These are phyloP conservation scores for Pseudopodoces humilis DNA, from an alignment of 2,113 vertebrate species.

Conservation along the genomic window DNA sequence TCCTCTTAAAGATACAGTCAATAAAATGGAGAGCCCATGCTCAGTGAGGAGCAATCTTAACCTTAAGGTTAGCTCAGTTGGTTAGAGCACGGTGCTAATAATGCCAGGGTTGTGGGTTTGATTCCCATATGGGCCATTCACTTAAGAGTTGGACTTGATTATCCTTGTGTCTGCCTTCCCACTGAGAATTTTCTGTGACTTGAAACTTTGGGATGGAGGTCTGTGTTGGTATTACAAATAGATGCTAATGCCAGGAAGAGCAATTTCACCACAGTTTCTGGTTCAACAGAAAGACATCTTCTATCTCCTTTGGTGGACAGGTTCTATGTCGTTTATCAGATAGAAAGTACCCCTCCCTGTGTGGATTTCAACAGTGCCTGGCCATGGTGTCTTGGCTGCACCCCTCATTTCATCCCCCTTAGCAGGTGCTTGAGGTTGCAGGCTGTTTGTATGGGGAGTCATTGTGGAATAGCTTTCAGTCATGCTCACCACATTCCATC, in stretches of 20 bases:
- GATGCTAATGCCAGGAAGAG: not conserved
- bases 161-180: not conserved
- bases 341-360: not conserved
- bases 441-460: too few species aligned
- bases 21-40: not conserved
- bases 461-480: not conserved
- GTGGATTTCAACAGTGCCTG: not conserved
- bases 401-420: not conserved
- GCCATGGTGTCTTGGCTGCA: not conserved
- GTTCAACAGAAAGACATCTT: not conserved
- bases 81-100: not conserved
- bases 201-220: not conserved
- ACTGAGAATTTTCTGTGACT: not conserved
- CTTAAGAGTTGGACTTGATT: not conserved
- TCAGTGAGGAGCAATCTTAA: rapidly evolving
- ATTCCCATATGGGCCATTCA: not conserved
- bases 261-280: not conserved
- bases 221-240: not conserved
- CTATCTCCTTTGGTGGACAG: not conserved
- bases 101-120: not conserved
- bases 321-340: not conserved
- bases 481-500: not conserved
- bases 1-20: not conserved
- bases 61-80: not conserved
- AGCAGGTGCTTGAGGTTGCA: not conserved